Percentiles rank a stretch among this genome's conserved stretches.
These are phyloP conservation scores for Alloscopus bannaensis DNA, from an alignment of 2,888 invertebrate genomes.

Conservation along the genomic window DNA sequence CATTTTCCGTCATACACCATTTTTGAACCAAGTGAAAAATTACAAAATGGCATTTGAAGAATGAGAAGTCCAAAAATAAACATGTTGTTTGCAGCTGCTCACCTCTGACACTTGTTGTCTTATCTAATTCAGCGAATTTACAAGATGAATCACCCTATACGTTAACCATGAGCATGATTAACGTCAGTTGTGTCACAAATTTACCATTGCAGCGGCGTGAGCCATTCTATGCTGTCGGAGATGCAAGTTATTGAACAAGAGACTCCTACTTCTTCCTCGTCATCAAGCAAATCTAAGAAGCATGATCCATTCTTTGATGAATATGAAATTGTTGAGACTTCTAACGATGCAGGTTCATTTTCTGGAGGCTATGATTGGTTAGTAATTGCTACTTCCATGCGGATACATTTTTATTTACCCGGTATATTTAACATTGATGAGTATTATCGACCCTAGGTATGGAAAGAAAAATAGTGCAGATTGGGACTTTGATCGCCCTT, in stretches of 20 bases:
- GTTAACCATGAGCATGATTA: too few relatives aligned
- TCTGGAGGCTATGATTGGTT: conserved; percentile 57
- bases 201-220: conserved; percentile 79
- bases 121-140: neutral
- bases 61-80: too few relatives aligned
- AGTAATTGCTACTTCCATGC: too few relatives aligned
- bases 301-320: conserved; percentile 78
- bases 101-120: neutral
- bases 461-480: conserved; percentile 51
- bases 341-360: conserved; percentile 41
- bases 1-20: neutral
- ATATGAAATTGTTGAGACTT: conserved; percentile 73
- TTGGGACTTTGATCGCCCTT: conserved; percentile 65
- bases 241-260: conserved; percentile 96
- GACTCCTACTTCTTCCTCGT: conserved; percentile 77
- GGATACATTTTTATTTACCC: too few relatives aligned
- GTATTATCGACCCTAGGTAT: too few relatives aligned
- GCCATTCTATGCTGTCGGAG: conserved; percentile 91
- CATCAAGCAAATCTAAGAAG: conserved; percentile 69
- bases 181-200: too few relatives aligned
- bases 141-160: neutral
- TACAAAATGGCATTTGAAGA: too few relatives aligned
- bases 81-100: too few relatives aligned
- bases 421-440: neutral
- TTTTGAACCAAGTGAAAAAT: too few relatives aligned